Percentiles rank a stretch among this genome's conserved stretches.
phyloP scores from a whole-genome alignment of 2,888 invertebrate species.

The Tachina grossa region DNA sequence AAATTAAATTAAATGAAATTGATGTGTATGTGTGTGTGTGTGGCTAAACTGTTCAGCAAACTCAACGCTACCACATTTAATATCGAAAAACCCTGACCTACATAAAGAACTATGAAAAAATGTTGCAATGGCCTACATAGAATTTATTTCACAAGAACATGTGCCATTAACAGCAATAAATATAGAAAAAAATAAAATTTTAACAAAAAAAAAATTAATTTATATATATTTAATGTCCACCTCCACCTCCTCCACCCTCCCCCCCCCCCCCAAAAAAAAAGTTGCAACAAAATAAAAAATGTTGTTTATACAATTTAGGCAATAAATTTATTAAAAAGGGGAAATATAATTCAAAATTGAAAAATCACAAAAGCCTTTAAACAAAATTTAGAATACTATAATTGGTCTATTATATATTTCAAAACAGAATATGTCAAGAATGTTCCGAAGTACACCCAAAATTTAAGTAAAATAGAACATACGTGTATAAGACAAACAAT shows the following conservation, averaged over 20 bases:
- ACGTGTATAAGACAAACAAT: too few species aligned
- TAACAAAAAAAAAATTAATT: conserved; percentile 9
- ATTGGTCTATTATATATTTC: too few species aligned
- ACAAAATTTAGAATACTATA: too few species aligned
- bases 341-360: too few species aligned
- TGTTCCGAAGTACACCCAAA: too few species aligned
- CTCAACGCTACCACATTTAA: conserved; percentile 4
- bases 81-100: conserved; percentile 47
- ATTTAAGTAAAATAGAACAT: too few species aligned
- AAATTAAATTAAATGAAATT: too few species aligned
- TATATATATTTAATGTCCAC: not conserved
- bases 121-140: conserved; percentile 35
- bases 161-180: conserved; percentile 21
- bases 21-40: not conserved
- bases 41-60: not conserved
- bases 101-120: not conserved
- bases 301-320: not conserved
- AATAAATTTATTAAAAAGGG: not conserved
- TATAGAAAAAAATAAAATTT: not conserved
- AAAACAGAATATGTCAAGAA: too few species aligned
- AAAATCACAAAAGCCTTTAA: too few species aligned
- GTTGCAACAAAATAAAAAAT: not conserved
- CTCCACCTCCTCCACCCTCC: too few species aligned
- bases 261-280: not conserved
- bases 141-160: conserved; percentile 20